Percentiles rank a stretch among this genome's conserved stretches.
Evolutionary conservation across 2,888 invertebrate genomes (phyloP).

Genomic region (Chaitophorus viminalis): DNA sequence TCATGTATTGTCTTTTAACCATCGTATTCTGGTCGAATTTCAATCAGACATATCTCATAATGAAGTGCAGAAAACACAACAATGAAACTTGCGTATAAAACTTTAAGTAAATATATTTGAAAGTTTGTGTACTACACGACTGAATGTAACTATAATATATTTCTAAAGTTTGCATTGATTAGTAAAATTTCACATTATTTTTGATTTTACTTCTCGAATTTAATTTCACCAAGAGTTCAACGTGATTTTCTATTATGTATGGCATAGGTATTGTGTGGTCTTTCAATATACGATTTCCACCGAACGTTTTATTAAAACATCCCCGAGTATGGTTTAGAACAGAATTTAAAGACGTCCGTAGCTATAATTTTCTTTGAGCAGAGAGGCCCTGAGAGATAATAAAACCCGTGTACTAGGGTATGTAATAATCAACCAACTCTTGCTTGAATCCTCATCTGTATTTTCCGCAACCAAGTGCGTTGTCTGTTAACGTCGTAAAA

Average conservation of each 20-base stretch:
- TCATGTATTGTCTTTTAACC: background rate
- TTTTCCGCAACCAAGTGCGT: background rate
- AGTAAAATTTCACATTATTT: background rate
- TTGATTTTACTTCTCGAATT: background rate
- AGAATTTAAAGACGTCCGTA: conserved; percentile 44
- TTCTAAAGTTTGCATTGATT: background rate
- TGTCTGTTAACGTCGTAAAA: conserved; percentile 38
- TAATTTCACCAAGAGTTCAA: background rate
- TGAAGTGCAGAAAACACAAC: no score
- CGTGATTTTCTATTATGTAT: background rate
- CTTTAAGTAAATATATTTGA: no score
- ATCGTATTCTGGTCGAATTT: background rate
- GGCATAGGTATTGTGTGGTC: background rate
- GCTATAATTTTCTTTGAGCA: conserved; percentile 11
- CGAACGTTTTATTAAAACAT: conserved; percentile 32
- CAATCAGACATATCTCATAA: background rate
- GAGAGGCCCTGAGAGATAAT: conserved; percentile 22
- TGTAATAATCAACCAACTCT: conserved; percentile 35
- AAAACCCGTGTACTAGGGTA: conserved; percentile 14
- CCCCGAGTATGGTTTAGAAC: background rate
- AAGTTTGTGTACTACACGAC: background rate
- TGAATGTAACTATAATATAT: background rate
- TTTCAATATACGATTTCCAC: conserved; percentile 25
- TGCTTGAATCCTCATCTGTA: background rate
- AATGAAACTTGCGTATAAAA: no score